Conservation (phyloP, 2,888 invertebrate genomes). For the Nomada flava region DNA sequence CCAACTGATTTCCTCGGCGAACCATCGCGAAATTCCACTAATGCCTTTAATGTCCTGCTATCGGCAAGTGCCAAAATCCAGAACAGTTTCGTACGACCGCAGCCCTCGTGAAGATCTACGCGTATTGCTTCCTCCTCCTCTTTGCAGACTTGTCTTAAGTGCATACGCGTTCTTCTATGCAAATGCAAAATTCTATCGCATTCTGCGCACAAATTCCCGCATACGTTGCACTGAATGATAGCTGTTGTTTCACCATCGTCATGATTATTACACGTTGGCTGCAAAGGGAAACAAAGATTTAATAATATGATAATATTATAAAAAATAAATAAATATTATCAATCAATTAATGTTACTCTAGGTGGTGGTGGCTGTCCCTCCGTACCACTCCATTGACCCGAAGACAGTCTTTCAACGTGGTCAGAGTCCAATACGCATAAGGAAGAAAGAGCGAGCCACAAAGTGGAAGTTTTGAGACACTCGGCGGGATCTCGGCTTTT, state of each 20-base stretch:
- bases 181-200: slow-evolving; percentile 98
- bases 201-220: slow-evolving; percentile 97
- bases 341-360: slow-evolving; percentile 76
- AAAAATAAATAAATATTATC: neutral
- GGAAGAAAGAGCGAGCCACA: slow-evolving; percentile 97
- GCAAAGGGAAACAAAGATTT: slow-evolving; percentile 47
- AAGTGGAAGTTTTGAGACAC: slow-evolving; percentile 92
- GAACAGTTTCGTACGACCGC: slow-evolving; percentile 97
- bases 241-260: slow-evolving; percentile 97
- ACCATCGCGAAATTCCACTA: slow-evolving; percentile 95
- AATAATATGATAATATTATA: neutral
- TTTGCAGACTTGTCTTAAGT: slow-evolving; percentile 96
- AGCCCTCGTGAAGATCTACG: slow-evolving; percentile 98
- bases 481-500: slow-evolving; percentile 89
- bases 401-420: slow-evolving; percentile 93
- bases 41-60: slow-evolving; percentile 94
- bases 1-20: slow-evolving; percentile 85
- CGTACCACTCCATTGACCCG: slow-evolving; percentile 91
- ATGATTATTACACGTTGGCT: slow-evolving; percentile 97
- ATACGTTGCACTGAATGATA: slow-evolving; percentile 95
- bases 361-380: slow-evolving; percentile 86
- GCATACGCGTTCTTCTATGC: slow-evolving; percentile 93
- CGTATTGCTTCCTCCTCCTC: slow-evolving; percentile 98
- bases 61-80: slow-evolving; percentile 98
- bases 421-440: slow-evolving; percentile 96